These are phyloP conservation scores for Hypothenemus hampei DNA, from an alignment of 1,140 invertebrate genomes.

Conservation along the genomic window DNA sequence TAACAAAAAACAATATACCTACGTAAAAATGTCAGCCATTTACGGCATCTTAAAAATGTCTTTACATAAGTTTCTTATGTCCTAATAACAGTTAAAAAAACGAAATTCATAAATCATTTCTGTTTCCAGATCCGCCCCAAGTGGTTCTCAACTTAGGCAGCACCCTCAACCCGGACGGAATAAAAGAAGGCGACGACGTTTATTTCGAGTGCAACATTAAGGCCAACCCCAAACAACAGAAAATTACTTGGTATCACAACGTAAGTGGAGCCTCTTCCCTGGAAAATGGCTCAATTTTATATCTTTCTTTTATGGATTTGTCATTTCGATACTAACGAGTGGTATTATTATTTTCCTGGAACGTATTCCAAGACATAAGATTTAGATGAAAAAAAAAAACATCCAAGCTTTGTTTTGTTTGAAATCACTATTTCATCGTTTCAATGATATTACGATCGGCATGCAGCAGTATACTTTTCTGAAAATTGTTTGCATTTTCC, in stretches of 20 bases:
- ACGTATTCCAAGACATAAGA: not conserved
- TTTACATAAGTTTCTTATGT: too few relatives aligned
- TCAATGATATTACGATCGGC: too few relatives aligned
- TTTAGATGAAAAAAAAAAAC: not conserved
- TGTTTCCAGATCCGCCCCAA: slow-evolving; percentile 73
- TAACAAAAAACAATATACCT: too few relatives aligned
- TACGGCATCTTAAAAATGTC: too few relatives aligned
- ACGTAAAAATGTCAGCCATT: too few relatives aligned
- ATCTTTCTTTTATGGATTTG: slow-evolving; percentile 13
- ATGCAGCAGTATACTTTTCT: too few relatives aligned
- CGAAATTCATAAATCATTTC: slow-evolving; percentile 19
- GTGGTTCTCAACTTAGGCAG: slow-evolving; percentile 77
- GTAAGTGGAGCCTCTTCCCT: slow-evolving; percentile 55
- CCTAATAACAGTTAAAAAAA: slow-evolving; percentile 11
- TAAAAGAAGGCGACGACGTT: slow-evolving; percentile 89
- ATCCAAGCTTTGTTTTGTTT: not conserved
- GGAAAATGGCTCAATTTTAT: slow-evolving; percentile 8
- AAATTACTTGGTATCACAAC: slow-evolving; percentile 81
- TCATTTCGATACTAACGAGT: slow-evolving; percentile 8
- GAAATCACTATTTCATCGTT: too few relatives aligned
- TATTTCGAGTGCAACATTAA: slow-evolving; percentile 87
- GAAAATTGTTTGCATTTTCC: too few relatives aligned
- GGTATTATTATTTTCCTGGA: too few relatives aligned
- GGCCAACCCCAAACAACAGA: slow-evolving; percentile 76
- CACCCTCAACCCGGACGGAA: slow-evolving; percentile 78